A percentile compares a stretch with the other conserved stretches of the same genome.
Conservation (phyloP, 2,797 vertebrate species). For the Sphenopsis melanotis region DNA sequence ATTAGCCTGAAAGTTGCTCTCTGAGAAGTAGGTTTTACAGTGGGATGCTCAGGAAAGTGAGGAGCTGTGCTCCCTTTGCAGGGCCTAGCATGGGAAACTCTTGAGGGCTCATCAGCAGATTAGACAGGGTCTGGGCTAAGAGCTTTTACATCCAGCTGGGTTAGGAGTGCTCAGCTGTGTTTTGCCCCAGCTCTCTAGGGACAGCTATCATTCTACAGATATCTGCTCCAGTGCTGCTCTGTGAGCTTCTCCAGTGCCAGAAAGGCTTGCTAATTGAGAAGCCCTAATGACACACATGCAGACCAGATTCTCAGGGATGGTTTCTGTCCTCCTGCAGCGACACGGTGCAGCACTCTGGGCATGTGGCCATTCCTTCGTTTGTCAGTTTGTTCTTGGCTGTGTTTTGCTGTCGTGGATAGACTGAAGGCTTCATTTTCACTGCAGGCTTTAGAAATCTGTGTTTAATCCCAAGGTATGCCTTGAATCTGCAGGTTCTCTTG, state of each 20-base stretch:
- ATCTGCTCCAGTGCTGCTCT: not conserved
- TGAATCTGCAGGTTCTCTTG: not conserved
- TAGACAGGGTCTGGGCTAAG: not conserved
- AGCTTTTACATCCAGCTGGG: not conserved
- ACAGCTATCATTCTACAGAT: not conserved
- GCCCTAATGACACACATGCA: not conserved
- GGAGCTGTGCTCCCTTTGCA: not conserved
- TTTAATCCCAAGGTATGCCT: not conserved
- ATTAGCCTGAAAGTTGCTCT: not conserved
- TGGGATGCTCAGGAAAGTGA: not conserved
- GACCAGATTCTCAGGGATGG: not conserved
- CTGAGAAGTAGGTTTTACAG: not conserved
- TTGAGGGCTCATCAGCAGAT: not conserved
- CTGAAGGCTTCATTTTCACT: constrained; percentile 37
- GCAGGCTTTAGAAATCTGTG: not conserved
- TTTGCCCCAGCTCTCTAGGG: not conserved
- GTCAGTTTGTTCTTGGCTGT: constrained; percentile 14
- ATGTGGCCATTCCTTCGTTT: constrained; percentile 44
- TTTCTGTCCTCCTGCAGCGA: constrained; percentile 19
- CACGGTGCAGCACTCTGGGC: constrained; percentile 25
- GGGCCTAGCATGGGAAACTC: not conserved
- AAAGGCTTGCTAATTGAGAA: constrained; percentile 26
- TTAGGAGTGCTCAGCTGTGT: not conserved
- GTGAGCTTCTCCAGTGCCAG: constrained; percentile 12
- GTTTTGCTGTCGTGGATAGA: not conserved